A percentile compares a stretch with the other conserved stretches of the same genome.
phyloP scores from a whole-genome alignment of 2,888 invertebrate genomes.

The Chaitophorus viminalis region DNA sequence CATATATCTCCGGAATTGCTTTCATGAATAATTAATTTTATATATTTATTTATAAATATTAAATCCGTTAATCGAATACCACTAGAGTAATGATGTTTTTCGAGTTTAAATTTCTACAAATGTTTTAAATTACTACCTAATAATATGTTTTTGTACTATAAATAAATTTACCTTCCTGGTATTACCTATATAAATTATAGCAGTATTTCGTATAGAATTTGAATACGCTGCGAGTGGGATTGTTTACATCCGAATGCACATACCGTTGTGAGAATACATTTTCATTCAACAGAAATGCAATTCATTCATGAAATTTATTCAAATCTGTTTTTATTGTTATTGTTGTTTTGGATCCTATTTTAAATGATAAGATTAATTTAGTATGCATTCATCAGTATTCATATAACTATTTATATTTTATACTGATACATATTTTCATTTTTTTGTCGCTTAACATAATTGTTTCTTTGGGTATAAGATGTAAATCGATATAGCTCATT shows the following conservation, averaged over 20 bases:
- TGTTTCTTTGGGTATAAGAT: not conserved
- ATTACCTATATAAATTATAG: not conserved
- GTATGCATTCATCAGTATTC: not conserved
- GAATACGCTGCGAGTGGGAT: slow-evolving; percentile 3
- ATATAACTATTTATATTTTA: not conserved
- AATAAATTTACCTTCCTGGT: not conserved
- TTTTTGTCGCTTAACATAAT: not conserved
- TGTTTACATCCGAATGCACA: slow-evolving; percentile 16
- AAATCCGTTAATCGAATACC: not conserved
- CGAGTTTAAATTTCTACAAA: not conserved
- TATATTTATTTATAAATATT: not conserved
- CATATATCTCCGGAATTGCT: no score
- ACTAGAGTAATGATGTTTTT: not conserved
- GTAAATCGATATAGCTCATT: not conserved
- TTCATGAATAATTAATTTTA: no score
- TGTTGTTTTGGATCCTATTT: not conserved
- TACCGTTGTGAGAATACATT: not conserved
- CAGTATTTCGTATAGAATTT: slow-evolving; percentile 33
- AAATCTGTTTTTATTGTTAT: not conserved
- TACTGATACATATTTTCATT: not conserved
- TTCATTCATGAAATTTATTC: slow-evolving; percentile 20
- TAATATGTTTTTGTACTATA: not conserved
- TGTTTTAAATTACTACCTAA: not conserved
- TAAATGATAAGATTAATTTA: not conserved
- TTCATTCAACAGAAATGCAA: not conserved